These are phyloP conservation scores for Buceros bicornis DNA, from an alignment of 2,797 vertebrate genomes.

Conservation along the genomic window DNA sequence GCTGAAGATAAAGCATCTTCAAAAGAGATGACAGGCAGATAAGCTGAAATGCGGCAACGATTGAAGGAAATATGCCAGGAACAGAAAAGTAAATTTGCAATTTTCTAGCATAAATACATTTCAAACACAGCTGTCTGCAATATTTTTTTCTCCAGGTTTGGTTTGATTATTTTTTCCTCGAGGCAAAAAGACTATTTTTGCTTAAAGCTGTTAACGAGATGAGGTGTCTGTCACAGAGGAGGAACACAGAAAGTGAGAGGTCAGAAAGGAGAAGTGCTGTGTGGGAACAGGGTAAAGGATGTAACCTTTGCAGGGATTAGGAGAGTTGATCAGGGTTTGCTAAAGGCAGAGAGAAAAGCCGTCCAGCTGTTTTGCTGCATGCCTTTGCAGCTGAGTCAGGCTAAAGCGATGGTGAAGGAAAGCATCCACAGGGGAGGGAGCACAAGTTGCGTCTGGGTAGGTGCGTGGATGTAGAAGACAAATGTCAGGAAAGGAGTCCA, in stretches of 20 bases:
- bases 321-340: conserved; percentile 21
- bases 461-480: not conserved
- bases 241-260: conserved; percentile 2
- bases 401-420: not conserved
- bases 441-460: not conserved
- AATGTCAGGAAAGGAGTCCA: not conserved
- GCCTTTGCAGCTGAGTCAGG: not conserved
- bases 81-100: not conserved
- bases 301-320: conserved; percentile 32
- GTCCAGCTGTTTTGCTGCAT: not conserved
- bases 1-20: not conserved
- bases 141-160: not conserved
- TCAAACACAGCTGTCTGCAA: not conserved
- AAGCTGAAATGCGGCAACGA: not conserved
- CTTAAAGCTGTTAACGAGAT: conserved; percentile 5
- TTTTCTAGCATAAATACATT: conserved; percentile 14
- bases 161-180: not conserved
- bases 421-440: not conserved
- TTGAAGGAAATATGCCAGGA: not conserved
- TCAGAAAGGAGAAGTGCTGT: conserved; percentile 10
- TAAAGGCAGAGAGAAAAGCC: not conserved
- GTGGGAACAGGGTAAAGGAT: conserved; percentile 14
- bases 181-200: not conserved
- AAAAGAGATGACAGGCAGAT: not conserved
- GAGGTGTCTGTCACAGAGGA: not conserved